Base-by-base conservation (phyloP, 2,888 invertebrate genomes). In the Tromatobia lineatoria region DNA sequence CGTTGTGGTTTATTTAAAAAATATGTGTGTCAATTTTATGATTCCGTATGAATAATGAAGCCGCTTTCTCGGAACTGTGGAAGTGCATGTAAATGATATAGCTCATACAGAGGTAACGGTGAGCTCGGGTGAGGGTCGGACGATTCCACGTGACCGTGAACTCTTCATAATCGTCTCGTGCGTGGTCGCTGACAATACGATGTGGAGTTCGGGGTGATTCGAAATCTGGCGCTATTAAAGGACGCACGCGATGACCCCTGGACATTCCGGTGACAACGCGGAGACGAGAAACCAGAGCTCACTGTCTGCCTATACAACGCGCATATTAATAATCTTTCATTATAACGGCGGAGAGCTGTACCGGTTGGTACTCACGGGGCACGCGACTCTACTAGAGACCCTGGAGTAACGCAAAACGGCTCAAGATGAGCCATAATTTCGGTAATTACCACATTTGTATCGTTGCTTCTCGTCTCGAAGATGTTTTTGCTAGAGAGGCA, bases 161-260 rank as follows among this genome's bases (percentile, higher is more conserved):
- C 73, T 23, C 64, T 18, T 18, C 13, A 20, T 20, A 64, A 66
- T 64, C 50, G 66, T 50, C 64, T 50, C 52, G 38, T 29, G 45
- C 29, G 34, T 6, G 50, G 18, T 54, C 73, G 57, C 29, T 34
- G 74, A 71, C 73, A 73, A 80, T 70, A 25, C 47, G 18, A 34
- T n/a, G 34, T 34, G 34, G 52, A 34, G 64, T 73, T 80, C 66
- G 42, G n/a, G 75, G 42, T 76, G 29, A 66, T 83, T 70, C 34
- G 70, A 70, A 50, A 83, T 61, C 23, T 45, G 15, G 52, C 71
- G 71, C 45, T 42, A 77, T 69, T 71, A 29, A 18, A 57, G 38
- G 47, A 64, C 69, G 64, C 82, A 85, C 87, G 86, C 86, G 83
- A 87, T 86, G 87, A 87, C 87, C 87, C 80, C 86, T 54, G 11